Conservation (phyloP, 2,797 vertebrate species). For the Amblyraja radiata region DNA sequence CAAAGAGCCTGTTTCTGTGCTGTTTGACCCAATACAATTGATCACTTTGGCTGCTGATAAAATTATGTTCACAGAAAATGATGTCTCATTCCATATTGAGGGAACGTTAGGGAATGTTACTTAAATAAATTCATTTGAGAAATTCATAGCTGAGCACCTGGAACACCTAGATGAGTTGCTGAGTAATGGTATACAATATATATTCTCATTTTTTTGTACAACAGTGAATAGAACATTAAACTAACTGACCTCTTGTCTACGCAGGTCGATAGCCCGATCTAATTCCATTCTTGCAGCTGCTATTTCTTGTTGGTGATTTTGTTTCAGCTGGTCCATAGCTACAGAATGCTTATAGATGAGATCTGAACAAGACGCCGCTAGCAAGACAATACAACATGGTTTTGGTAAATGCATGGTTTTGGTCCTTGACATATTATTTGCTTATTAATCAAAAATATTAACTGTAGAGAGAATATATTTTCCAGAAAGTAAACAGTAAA, state of each 20-base stretch:
- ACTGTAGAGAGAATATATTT: neutral
- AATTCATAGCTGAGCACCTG: neutral
- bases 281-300: conserved; percentile 75
- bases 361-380: conserved; percentile 91
- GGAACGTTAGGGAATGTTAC: neutral
- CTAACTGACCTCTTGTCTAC: conserved; percentile 72
- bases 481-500: neutral
- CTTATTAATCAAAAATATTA: neutral
- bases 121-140: neutral
- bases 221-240: neutral
- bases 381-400: neutral
- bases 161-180: neutral
- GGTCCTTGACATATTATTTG: neutral
- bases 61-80: neutral
- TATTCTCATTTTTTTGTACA: neutral
- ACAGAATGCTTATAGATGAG: conserved; percentile 91
- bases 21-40: neutral
- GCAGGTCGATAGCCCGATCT: conserved; percentile 78
- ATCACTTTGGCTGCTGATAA: neutral
- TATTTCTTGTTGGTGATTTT: conserved; percentile 84
- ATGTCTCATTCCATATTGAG: neutral
- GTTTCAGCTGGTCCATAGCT: conserved; percentile 83
- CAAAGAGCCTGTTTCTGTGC: too few species aligned
- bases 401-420: neutral
- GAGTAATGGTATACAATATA: neutral